Base-by-base conservation (phyloP, 2,888 invertebrate species). In the Smittia sp. region DNA sequence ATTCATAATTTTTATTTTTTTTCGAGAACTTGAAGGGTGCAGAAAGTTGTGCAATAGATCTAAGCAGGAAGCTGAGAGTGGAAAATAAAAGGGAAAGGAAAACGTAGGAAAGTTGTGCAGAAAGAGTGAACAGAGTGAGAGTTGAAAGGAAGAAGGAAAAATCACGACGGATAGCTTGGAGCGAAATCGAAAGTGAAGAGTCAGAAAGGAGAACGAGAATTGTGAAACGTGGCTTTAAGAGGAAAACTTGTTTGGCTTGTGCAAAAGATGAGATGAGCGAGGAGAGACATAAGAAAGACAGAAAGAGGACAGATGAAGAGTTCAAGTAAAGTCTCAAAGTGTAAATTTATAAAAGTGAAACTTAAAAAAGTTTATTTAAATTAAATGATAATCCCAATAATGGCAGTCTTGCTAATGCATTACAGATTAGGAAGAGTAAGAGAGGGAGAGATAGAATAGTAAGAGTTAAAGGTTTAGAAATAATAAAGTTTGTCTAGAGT, bases 361-460 rank as follows among this genome's bases (percentile, higher is more conserved):
- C 4, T 63, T 24, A 63, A 69, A 15, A 25, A 54, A 22, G 24
- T 69, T 69, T 69, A 69, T 69, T 68, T 52, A 54, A 25, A 69
- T 27, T 22, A 54, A 25, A n/a, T 15, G n/a, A 52, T 62, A 22
- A 24, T 13, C 25, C 22, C 38, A 70, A 52, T 72, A 62, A 72
- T 39, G 72, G 72, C 72, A 72, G 72, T 72, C 72, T 72, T 58
- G 69, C 32, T 20, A 52, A 69, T 69, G 54, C 18, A 27, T 54
- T 65, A 74, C 46, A 22, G 15, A 46, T 63, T 15, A 66, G 18
- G 11, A 54, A 74, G 38, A 20, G 13, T 27, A 67, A 38, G 58
- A 52, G 15, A 39, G 13, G 68, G 74, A 15, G 46, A 22, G 38
- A 25, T 15, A 69, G 69, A 75, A 74, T 52, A 25, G 65, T 69